Percentiles rank a stretch among this genome's conserved stretches.
These are phyloP conservation scores for Apteryx mantelli DNA, from an alignment of 2,113 vertebrate species.

Conservation along the genomic window DNA sequence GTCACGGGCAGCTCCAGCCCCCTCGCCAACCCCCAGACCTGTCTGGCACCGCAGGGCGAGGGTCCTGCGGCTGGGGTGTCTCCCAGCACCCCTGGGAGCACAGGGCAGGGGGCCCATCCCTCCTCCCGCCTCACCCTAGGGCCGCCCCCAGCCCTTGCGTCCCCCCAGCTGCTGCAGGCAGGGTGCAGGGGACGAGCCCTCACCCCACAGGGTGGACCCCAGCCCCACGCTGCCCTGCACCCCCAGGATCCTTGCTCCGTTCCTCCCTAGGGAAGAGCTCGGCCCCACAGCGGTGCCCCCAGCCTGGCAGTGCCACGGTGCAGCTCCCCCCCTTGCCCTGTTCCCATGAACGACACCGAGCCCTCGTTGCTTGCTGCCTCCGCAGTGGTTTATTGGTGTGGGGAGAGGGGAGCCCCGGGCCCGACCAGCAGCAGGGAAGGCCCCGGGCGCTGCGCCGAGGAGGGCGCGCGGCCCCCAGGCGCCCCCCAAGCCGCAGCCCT, in stretches of 20 bases:
- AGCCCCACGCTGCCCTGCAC: too few species aligned
- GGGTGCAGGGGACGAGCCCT: not conserved
- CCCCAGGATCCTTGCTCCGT: not conserved
- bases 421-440: not conserved
- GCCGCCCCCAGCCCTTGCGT: too few species aligned
- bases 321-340: not conserved
- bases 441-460: not conserved
- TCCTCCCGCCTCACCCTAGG: accelerated
- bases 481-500: not conserved
- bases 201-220: not conserved
- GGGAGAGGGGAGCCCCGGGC: not conserved
- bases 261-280: not conserved
- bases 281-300: not conserved
- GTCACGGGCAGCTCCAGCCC: not conserved
- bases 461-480: not conserved
- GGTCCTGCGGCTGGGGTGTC: too few species aligned
- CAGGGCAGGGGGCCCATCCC: accelerated
- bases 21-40: not conserved
- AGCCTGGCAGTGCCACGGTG: accelerated
- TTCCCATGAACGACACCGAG: conserved; percentile 24
- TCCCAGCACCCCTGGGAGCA: too few species aligned
- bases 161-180: not conserved
- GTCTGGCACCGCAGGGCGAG: too few species aligned
- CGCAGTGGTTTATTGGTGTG: conserved; percentile 59
- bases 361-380: conserved; percentile 25